Conservation (phyloP, 2,797 vertebrate species). For the Pseudomugil gertrudae region DNA sequence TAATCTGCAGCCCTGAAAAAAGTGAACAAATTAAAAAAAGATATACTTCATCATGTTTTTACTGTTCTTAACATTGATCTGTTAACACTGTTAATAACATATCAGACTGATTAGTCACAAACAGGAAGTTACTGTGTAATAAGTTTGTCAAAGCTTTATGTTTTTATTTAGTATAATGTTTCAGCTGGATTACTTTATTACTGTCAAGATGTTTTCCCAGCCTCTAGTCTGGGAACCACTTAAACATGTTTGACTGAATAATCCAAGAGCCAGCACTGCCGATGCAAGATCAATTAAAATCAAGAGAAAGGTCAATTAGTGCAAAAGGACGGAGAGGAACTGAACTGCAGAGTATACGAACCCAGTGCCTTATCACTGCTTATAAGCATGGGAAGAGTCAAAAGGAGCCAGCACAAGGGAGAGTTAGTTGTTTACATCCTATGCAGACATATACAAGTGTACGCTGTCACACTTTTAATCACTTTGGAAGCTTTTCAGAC, state of each 20-base stretch:
- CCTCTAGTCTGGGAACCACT: slow-evolving; percentile 53
- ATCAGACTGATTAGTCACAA: no score
- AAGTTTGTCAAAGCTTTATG: background rate
- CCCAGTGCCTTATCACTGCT: slow-evolving; percentile 28
- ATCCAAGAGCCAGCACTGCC: slow-evolving; percentile 51
- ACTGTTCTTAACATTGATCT: no score
- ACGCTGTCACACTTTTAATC: slow-evolving; percentile 71
- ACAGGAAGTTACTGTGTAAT: background rate
- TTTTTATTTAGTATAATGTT: slow-evolving; percentile 14
- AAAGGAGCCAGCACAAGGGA: slow-evolving; percentile 27
- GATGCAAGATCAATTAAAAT: slow-evolving; percentile 68
- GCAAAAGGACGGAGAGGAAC: slow-evolving; percentile 47
- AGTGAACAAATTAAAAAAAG: background rate
- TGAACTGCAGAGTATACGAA: slow-evolving; percentile 43
- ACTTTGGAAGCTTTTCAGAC: slow-evolving; percentile 56
- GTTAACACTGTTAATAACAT: no score
- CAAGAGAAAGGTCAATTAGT: slow-evolving; percentile 63
- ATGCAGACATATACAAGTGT: slow-evolving; percentile 63
- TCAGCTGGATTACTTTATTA: slow-evolving; percentile 13
- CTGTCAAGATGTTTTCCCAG: slow-evolving; percentile 40
- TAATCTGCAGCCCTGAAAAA: background rate
- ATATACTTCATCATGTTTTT: background rate
- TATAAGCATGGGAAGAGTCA: slow-evolving; percentile 30
- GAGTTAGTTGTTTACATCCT: slow-evolving; percentile 58
- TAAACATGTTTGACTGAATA: slow-evolving; percentile 61